phyloP scores from a whole-genome alignment of 2,113 vertebrate genomes.

The Ellobius talpinus region DNA sequence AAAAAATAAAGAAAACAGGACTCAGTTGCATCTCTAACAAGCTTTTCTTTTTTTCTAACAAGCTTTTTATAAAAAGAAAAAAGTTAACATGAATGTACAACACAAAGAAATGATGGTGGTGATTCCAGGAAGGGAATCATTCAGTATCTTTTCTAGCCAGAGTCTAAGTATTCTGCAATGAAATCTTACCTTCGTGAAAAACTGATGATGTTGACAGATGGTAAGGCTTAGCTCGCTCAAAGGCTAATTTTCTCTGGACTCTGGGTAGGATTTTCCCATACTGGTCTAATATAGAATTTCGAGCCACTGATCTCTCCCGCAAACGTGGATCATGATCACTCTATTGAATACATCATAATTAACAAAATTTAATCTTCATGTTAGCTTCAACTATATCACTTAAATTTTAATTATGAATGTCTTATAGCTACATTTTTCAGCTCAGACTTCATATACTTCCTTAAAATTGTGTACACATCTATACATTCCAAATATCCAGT shows the following conservation, averaged over 20 bases:
- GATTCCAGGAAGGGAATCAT: not conserved
- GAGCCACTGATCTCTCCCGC: constrained; percentile 91
- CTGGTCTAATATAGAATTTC: constrained; percentile 94
- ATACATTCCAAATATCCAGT: not conserved
- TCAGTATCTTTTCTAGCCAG: not conserved
- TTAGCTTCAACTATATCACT: not conserved
- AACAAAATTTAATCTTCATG: constrained; percentile 29
- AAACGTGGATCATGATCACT: constrained; percentile 92
- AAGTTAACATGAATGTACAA: not conserved
- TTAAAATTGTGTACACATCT: not conserved
- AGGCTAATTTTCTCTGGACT: constrained; percentile 94
- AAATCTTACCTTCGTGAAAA: constrained; percentile 90
- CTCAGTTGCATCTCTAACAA: constrained; percentile 50
- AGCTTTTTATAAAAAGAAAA: constrained; percentile 23
- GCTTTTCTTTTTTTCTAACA: not conserved
- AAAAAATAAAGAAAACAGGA: constrained; percentile 63
- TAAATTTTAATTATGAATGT: constrained; percentile 26
- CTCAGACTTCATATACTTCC: not conserved
- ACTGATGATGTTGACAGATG: constrained; percentile 85
- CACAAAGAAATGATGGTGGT: not conserved
- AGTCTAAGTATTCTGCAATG: fast-evolving
- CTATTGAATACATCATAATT: constrained; percentile 83
- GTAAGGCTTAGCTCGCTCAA: constrained; percentile 93
- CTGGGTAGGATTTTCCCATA: constrained; percentile 94
- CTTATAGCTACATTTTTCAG: constrained; percentile 1